Percentiles rank a stretch among this genome's conserved stretches.
Conservation (phyloP, 2,888 invertebrate genomes). For the Tenthredo scrophulariae region DNA sequence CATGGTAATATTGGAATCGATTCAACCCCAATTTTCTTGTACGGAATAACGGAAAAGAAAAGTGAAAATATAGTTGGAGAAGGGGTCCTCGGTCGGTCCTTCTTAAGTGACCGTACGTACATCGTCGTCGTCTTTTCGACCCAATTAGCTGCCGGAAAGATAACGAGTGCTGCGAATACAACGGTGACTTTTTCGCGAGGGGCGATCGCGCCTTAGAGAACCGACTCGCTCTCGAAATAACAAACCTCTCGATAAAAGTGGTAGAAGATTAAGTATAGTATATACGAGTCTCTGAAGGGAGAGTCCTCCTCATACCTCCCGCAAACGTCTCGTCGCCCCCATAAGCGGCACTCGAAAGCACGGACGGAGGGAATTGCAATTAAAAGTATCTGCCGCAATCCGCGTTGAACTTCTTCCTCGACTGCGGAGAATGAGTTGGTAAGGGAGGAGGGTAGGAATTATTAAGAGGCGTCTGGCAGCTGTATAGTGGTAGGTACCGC, state of each 20-base stretch:
- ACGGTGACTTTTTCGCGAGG: slow-evolving; percentile 37
- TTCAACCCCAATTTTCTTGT: background rate
- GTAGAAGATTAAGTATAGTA: slow-evolving; percentile 38
- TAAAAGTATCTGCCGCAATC: slow-evolving; percentile 77
- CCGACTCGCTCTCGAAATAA: slow-evolving; percentile 67
- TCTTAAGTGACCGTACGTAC: slow-evolving; percentile 26
- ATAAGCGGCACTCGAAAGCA: slow-evolving; percentile 22
- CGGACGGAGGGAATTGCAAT: slow-evolving; percentile 74
- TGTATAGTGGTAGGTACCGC: background rate
- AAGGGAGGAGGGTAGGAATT: slow-evolving; percentile 64
- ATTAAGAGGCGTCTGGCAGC: slow-evolving; percentile 74
- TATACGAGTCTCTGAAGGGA: slow-evolving; percentile 48
- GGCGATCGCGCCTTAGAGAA: slow-evolving; percentile 40
- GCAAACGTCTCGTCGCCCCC: slow-evolving; percentile 23
- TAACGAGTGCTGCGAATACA: slow-evolving; percentile 32
- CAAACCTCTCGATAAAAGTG: slow-evolving; percentile 66
- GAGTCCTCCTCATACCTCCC: slow-evolving; percentile 55
- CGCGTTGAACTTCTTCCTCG: slow-evolving; percentile 76
- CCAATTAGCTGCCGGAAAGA: slow-evolving; percentile 43
- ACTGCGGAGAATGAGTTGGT: slow-evolving; percentile 54
- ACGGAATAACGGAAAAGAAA: background rate
- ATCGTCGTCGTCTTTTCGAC: slow-evolving; percentile 41
- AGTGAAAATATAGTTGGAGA: background rate
- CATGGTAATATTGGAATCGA: background rate
- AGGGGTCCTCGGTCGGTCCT: background rate